Percentiles rank a stretch among this genome's conserved stretches.
These are phyloP conservation scores for Pelosia muscerda DNA, from an alignment of 2,888 invertebrate genomes.

Conservation along the genomic window DNA sequence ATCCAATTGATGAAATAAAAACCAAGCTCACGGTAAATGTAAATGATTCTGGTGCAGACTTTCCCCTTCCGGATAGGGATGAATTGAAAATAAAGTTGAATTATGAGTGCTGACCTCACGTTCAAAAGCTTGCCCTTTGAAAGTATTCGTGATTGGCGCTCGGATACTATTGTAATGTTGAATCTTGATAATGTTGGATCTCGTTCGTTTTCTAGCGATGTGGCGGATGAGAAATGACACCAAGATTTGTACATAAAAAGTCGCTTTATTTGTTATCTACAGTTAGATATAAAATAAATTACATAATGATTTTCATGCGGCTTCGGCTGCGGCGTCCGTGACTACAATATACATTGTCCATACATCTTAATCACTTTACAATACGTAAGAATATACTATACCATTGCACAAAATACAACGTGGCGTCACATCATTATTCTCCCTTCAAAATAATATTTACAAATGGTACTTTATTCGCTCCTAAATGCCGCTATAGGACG, in stretches of 20 bases:
- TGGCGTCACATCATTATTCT: slow-evolving; percentile 42
- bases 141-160: no score
- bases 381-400: slow-evolving; percentile 47
- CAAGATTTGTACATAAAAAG: slow-evolving; percentile 78
- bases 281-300: slow-evolving; percentile 87
- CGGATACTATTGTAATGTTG: no score
- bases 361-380: slow-evolving; percentile 55
- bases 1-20: no score
- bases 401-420: slow-evolving; percentile 55
- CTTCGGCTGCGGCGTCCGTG: slow-evolving; percentile 72
- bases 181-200: no score
- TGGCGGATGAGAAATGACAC: slow-evolving; percentile 24
- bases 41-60: no score
- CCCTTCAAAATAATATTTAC: slow-evolving; percentile 51
- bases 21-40: no score
- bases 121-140: no score
- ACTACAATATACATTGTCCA: slow-evolving; percentile 65
- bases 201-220: neutral
- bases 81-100: no score
- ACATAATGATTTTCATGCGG: slow-evolving; percentile 74
- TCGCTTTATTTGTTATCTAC: slow-evolving; percentile 86
- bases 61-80: no score
- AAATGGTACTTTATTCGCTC: slow-evolving; percentile 34
- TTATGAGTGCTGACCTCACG: no score
- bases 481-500: slow-evolving; percentile 39